Evolutionary conservation across 2,113 vertebrate genomes (phyloP).

Genomic region (Trogon melanurus): DNA sequence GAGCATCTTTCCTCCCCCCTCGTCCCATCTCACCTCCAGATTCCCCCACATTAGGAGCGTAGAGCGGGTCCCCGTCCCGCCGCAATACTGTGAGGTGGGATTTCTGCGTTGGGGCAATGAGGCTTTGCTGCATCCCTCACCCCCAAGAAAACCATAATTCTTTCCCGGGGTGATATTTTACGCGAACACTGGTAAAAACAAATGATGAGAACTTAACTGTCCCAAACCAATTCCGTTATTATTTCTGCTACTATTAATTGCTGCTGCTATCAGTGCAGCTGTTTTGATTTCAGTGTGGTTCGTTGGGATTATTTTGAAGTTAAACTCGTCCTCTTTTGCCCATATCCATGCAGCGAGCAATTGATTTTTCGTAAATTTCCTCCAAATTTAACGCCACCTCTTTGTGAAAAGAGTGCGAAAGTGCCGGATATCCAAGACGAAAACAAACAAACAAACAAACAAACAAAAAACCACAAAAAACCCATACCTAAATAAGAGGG

Average conservation of each 20-base stretch:
- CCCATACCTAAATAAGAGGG: neutral
- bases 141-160: neutral
- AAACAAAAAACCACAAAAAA: too few species aligned
- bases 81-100: neutral
- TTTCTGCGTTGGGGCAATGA: neutral
- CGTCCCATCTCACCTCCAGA: neutral
- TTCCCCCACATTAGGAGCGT: neutral
- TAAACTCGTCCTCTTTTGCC: neutral
- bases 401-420: neutral
- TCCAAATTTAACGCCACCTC: neutral
- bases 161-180: neutral
- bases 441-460: too few species aligned
- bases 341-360: neutral
- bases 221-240: neutral
- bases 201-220: neutral
- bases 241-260: neutral
- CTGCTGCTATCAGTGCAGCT: neutral
- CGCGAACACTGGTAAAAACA: neutral
- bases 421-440: neutral
- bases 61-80: neutral
- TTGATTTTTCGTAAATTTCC: neutral
- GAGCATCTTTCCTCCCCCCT: neutral
- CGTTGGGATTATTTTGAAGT: neutral
- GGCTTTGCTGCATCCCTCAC: fast-evolving
- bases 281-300: neutral